Evolutionary conservation across 1,140 invertebrate genomes (phyloP).

Genomic region (Battus philenor): DNA sequence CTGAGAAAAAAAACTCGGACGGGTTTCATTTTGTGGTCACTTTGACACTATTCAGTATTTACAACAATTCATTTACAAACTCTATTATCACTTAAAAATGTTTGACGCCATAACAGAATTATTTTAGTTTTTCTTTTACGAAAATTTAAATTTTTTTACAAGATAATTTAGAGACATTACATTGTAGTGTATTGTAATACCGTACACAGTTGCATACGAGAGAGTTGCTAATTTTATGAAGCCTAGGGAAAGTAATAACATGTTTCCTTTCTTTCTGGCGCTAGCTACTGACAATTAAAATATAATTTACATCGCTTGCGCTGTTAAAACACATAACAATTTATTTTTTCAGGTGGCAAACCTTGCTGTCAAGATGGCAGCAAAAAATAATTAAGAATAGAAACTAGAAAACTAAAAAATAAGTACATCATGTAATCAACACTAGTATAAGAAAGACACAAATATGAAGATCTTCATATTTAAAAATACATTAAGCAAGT

Average conservation of each 20-base stretch:
- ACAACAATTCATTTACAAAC: neutral
- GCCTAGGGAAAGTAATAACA: too few relatives aligned
- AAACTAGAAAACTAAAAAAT: neutral
- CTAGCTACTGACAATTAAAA: neutral
- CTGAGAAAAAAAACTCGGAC: too few relatives aligned
- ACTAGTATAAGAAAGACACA: neutral
- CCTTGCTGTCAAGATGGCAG: conserved; percentile 52
- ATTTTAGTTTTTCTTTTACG: neutral
- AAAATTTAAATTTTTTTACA: neutral
- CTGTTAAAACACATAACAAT: neutral
- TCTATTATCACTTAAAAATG: neutral
- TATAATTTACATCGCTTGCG: neutral
- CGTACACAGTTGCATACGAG: too few relatives aligned
- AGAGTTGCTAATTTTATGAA: too few relatives aligned
- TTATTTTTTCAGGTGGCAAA: conserved; percentile 47
- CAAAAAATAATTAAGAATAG: conserved; percentile 26
- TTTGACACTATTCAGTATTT: neutral
- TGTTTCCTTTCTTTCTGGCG: neutral
- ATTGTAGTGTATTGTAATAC: too few relatives aligned
- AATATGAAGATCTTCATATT: conserved; percentile 17
- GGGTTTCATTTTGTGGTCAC: too few relatives aligned
- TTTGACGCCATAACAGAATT: neutral
- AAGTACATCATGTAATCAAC: neutral
- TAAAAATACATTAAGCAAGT: neutral
- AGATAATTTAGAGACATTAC: neutral